Conservation (phyloP, 2,113 vertebrate genomes). For the Pitta sordida region DNA sequence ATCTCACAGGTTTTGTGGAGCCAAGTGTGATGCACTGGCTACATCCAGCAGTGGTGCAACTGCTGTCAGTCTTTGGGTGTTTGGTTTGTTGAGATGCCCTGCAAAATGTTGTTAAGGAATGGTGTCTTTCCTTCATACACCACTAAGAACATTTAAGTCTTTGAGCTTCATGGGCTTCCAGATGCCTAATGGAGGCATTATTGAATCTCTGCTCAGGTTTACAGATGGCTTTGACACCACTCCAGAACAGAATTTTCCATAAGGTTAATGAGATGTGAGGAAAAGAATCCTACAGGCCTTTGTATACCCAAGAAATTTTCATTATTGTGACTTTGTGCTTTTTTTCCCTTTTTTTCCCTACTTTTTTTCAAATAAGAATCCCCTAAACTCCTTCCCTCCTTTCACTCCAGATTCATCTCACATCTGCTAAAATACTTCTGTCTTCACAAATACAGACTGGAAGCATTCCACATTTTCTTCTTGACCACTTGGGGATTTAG, state of each 20-base stretch:
- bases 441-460: not conserved
- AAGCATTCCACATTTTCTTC: not conserved
- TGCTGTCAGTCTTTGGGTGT: not conserved
- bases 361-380: not conserved
- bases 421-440: not conserved
- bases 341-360: accelerated
- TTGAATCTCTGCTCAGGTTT: not conserved
- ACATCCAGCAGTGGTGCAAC: not conserved
- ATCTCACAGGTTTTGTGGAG: not conserved
- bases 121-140: not conserved
- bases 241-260: not conserved
- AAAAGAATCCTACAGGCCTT: not conserved
- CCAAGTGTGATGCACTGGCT: not conserved
- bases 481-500: not conserved
- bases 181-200: not conserved
- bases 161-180: not conserved
- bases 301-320: not conserved
- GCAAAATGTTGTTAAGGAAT: not conserved
- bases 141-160: not conserved
- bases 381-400: not conserved
- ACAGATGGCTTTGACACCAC: not conserved
- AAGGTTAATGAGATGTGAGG: not conserved
- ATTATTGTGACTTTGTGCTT: not conserved
- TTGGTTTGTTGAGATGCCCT: not conserved
- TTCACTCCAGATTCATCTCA: not conserved